Conservation (phyloP, 2,888 invertebrate species). For the Acanthosepion lycidas region DNA sequence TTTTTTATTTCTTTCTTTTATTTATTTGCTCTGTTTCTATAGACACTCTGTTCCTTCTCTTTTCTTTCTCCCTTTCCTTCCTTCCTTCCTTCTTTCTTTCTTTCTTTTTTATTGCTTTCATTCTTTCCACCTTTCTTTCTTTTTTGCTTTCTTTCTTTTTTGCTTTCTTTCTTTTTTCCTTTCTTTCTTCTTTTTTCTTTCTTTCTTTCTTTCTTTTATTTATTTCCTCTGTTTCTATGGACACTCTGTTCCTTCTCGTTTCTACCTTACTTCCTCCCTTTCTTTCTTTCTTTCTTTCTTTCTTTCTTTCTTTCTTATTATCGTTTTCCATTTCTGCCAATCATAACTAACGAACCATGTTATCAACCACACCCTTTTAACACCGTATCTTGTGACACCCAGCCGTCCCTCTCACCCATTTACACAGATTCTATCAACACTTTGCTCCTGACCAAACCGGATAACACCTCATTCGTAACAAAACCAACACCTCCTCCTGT, state of each 20-base stretch:
- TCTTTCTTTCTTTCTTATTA: too few relatives aligned
- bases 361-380: neutral
- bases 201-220: neutral
- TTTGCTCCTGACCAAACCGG: neutral
- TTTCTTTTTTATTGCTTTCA: neutral
- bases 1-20: too few relatives aligned
- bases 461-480: neutral
- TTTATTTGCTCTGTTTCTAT: too few relatives aligned
- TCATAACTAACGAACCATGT: neutral
- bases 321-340: neutral
- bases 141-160: neutral
- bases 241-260: too few relatives aligned
- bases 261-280: neutral
- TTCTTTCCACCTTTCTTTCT: neutral
- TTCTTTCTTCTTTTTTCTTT: neutral
- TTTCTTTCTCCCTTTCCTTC: neutral
- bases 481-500: neutral
- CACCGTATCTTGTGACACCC: neutral
- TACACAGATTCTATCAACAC: neutral
- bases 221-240: neutral
- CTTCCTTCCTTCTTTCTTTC: too few relatives aligned
- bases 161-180: neutral
- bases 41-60: too few relatives aligned
- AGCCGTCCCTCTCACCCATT: neutral
- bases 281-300: too few relatives aligned